Conservation (phyloP, 2,797 vertebrate species). For the Etheostoma perlongum region DNA sequence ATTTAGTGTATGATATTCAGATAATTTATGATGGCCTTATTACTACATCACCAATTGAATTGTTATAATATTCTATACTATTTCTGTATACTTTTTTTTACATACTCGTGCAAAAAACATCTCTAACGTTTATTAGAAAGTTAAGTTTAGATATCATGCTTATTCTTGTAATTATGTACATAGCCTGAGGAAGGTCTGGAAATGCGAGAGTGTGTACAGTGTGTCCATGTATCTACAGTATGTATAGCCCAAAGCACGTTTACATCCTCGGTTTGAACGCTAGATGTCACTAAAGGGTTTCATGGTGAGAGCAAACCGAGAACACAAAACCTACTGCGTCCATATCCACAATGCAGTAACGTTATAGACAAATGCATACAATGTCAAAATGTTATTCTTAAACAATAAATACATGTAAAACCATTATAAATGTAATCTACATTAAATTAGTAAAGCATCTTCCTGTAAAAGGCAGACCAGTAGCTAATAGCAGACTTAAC, state of each 20-base stretch:
- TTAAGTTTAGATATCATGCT: background rate
- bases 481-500: background rate
- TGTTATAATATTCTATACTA: background rate
- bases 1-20: background rate
- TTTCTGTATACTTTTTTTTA: background rate
- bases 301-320: background rate
- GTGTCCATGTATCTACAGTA: no score
- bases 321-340: background rate
- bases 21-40: background rate
- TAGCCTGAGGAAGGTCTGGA: no score
- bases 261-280: slow-evolving; percentile 21
- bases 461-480: background rate
- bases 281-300: slow-evolving; percentile 62
- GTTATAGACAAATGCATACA: background rate
- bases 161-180: background rate
- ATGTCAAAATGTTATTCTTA: background rate
- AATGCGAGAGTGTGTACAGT: no score
- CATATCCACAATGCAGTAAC: background rate
- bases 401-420: background rate
- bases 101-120: accelerated
- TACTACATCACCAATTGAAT: no score
- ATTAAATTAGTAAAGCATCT: background rate
- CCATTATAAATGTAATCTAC: background rate
- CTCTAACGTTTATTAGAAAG: background rate
- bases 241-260: background rate